Base-by-base conservation (phyloP, 2,797 vertebrate genomes). In the Calcarius lapponicus region DNA sequence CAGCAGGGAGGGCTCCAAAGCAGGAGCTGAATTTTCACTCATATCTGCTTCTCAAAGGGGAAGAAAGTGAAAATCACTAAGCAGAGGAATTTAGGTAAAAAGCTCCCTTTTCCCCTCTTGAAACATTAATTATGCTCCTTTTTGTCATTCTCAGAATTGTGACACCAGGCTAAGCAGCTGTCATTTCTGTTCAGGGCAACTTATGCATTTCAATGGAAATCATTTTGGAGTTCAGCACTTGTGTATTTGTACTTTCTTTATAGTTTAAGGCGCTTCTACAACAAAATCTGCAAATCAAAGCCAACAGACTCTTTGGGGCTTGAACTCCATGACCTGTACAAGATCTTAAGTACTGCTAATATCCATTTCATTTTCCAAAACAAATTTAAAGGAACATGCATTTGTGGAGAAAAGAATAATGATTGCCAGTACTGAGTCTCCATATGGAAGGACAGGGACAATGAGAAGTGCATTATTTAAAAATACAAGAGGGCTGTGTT, bases 41-140 rank as follows among this genome's bases (percentile, higher is more conserved):
- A 24, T 14, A 19, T 50, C 82, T 85, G 28, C 75, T 84, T 67
- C 88, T 88, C 90, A 32, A 2, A 28, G 24, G 71, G 60, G 31
- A 87, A 91, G 32, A 67, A 81, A 64, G 9, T 1, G 17, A 82
- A 31, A 84, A 74, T 28, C 60, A 38, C 42, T 25, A 51, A 47
- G 28, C 8, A 43, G 48, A 89, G 48, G 29, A 61, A 88, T 54
- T 45, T 6, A 16, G 21, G 53, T 53, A 13, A 42, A 86, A 69
- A n/a, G 51, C 7, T 48, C 31, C 11, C 20, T 4, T 5, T 11
- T 3, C 0, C 0, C 4, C 5, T 2, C 29, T 9, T 31, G n/a
- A 31, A 90, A 42, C 10, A 66, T 26, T 40, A 84, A 84, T 80
- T 92, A 75, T 21, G 43, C 19, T 17, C 34, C 9, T 64, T 85